Conservation (phyloP, 2,888 invertebrate species). For the Petrolisthes manimaculis region DNA sequence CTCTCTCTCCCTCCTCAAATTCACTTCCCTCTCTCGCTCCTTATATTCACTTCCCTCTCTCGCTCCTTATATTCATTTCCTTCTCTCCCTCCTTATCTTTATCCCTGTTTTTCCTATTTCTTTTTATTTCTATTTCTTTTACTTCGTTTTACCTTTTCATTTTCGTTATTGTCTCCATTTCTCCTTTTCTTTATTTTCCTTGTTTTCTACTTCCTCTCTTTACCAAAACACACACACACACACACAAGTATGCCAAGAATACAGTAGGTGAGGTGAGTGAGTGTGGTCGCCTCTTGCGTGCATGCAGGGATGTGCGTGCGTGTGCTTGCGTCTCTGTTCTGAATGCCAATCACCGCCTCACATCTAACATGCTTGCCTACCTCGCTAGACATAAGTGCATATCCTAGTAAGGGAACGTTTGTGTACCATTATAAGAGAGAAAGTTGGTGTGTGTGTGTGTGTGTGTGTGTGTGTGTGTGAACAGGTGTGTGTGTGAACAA, state of each 20-base stretch:
- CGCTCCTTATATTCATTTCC: no score
- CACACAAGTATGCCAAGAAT: not conserved
- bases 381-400: not conserved
- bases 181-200: no score
- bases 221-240: no score
- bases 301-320: not conserved
- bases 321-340: not conserved
- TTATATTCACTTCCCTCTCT: no score
- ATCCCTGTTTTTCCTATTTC: no score
- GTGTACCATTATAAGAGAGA: not conserved
- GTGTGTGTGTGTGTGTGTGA: slow-evolving; percentile 8
- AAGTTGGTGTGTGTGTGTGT: not conserved
- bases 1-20: not conserved
- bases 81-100: no score
- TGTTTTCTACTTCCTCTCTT: no score
- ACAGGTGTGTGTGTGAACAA: not conserved
- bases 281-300: not conserved
- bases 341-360: not conserved
- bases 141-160: no score
- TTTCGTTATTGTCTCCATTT: no score
- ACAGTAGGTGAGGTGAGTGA: not conserved
- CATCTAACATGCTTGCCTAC: not conserved
- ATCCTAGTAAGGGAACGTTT: not conserved
- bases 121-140: no score
- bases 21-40: not conserved